phyloP scores from a whole-genome alignment of 2,888 invertebrate species.

The Scaptomyza cyrtandrae region DNA sequence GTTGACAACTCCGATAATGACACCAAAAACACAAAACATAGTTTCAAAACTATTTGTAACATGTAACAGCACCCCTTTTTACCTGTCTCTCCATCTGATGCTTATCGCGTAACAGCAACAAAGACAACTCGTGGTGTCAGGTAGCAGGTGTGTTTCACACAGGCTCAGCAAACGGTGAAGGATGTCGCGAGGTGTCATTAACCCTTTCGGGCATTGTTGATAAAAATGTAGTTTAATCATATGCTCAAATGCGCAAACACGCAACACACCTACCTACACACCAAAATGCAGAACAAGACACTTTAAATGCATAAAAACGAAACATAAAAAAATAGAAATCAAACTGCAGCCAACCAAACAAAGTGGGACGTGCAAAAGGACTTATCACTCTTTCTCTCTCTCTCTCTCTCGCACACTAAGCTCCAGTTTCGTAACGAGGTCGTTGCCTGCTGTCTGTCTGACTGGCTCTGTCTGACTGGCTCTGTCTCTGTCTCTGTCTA shows the following conservation, averaged over 20 bases:
- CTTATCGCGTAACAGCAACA: conserved; percentile 45
- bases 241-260: conserved; percentile 79
- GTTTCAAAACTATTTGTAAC: conserved; percentile 20
- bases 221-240: conserved; percentile 79
- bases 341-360: conserved; percentile 51
- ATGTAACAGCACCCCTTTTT: conserved; percentile 46
- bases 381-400: conserved; percentile 8
- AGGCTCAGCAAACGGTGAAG: conserved; percentile 3
- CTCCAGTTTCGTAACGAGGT: conserved; percentile 77
- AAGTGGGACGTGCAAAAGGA: conserved; percentile 59
- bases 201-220: conserved; percentile 42
- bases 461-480: conserved; percentile 31
- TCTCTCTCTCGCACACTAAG: conserved; percentile 28
- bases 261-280: conserved; percentile 66
- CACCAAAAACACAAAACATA: conserved; percentile 16
- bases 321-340: conserved; percentile 39
- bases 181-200: conserved; percentile 43
- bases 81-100: conserved; percentile 35
- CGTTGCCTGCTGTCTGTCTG: conserved; percentile 64
- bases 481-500: conserved; percentile 35
- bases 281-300: conserved; percentile 23
- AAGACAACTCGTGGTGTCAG: conserved; percentile 42
- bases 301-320: conserved; percentile 6
- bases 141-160: conserved; percentile 71
- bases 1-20: conserved; percentile 35